phyloP scores from a whole-genome alignment of 2,797 vertebrate species.

The Selene dorsalis region DNA sequence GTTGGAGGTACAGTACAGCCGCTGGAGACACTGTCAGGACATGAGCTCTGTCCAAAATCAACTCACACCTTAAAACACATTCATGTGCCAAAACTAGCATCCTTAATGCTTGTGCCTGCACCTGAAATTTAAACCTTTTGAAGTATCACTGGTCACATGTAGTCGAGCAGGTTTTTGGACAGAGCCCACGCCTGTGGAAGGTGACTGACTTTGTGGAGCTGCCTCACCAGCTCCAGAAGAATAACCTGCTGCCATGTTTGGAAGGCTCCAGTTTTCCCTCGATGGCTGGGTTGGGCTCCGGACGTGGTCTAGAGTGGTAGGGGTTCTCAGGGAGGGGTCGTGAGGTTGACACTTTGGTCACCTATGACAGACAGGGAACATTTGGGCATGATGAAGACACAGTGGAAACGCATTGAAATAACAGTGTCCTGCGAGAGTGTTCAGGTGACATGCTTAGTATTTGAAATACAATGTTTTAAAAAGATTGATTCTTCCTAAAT shows the following conservation, averaged over 20 bases:
- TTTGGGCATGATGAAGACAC: neutral
- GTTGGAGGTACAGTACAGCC: conserved; percentile 46
- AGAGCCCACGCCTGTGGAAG: conserved; percentile 53
- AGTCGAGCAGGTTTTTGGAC: conserved; percentile 57
- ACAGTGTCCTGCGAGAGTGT: neutral
- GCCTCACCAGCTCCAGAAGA: conserved; percentile 91
- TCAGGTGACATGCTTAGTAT: neutral
- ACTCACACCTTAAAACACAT: neutral
- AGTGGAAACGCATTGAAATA: neutral
- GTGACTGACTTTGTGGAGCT: conserved; percentile 14
- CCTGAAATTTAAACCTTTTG: conserved; percentile 11
- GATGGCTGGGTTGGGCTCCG: conserved; percentile 86
- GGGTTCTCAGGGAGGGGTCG: conserved; percentile 92
- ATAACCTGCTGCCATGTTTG: conserved; percentile 88
- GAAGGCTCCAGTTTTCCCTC: conserved; percentile 91
- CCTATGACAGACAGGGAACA: conserved; percentile 78
- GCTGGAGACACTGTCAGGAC: conserved; percentile 33
- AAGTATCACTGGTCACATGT: conserved; percentile 3
- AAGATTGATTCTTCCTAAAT: neutral
- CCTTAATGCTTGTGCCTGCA: neutral
- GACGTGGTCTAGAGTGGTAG: conserved; percentile 91
- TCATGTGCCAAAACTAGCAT: conserved; percentile 25
- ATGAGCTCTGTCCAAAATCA: conserved; percentile 69
- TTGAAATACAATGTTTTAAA: neutral
- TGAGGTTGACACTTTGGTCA: conserved; percentile 95